A percentile compares a stretch with the other conserved stretches of the same genome.
These are phyloP conservation scores for Yponomeuta cagnagella DNA, from an alignment of 2,888 invertebrate genomes.

Conservation along the genomic window DNA sequence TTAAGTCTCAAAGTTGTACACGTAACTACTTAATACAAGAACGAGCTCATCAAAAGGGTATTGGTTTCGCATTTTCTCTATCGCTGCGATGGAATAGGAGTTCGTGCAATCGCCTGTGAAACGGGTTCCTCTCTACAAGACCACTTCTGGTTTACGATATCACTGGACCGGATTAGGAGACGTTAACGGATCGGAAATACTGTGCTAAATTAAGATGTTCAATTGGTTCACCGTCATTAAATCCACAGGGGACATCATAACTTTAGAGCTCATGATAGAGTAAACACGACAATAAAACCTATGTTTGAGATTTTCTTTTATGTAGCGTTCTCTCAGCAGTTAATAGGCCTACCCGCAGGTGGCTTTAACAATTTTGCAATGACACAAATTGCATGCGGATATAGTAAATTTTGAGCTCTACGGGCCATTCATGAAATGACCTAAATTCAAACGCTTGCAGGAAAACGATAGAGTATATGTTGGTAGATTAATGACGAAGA, in stretches of 20 bases:
- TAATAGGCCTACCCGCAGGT: slow-evolving; percentile 8
- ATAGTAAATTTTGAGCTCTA: not conserved
- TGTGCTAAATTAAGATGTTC: slow-evolving; percentile 60
- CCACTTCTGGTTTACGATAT: slow-evolving; percentile 71
- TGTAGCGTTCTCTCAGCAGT: not conserved
- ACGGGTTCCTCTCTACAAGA: slow-evolving; percentile 63
- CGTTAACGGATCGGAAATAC: slow-evolving; percentile 65
- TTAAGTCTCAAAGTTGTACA: slow-evolving; percentile 30
- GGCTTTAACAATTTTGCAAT: slow-evolving; percentile 5
- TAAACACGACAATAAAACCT: slow-evolving; percentile 38
- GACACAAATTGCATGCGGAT: not conserved
- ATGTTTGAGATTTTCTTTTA: slow-evolving; percentile 10
- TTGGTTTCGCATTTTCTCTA: slow-evolving; percentile 55
- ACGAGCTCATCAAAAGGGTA: slow-evolving; percentile 35
- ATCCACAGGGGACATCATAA: slow-evolving; percentile 47
- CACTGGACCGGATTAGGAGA: slow-evolving; percentile 68
- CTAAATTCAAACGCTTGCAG: not conserved
- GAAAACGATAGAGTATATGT: not conserved
- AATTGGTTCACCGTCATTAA: slow-evolving; percentile 56
- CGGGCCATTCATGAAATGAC: not conserved
- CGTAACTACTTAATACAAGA: slow-evolving; percentile 29
- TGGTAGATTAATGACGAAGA: too few species aligned
- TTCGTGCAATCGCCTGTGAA: slow-evolving; percentile 58
- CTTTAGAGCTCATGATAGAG: slow-evolving; percentile 31
- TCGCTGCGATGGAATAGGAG: slow-evolving; percentile 36